These are phyloP conservation scores for Agapetus fuscipes DNA, from an alignment of 2,888 invertebrate genomes.

Conservation along the genomic window DNA sequence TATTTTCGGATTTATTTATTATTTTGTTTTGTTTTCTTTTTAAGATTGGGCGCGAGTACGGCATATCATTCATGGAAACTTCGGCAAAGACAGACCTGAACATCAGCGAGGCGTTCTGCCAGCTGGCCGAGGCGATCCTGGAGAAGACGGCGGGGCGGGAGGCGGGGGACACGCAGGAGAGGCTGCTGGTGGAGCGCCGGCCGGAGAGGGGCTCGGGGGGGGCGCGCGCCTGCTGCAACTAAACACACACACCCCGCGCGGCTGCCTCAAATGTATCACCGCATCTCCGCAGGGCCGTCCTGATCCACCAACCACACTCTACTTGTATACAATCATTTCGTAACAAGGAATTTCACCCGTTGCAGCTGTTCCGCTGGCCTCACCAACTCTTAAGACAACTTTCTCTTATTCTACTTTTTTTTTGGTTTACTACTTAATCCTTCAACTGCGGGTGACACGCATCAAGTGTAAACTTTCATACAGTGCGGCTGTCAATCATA, in stretches of 20 bases:
- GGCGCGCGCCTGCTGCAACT: slow-evolving; percentile 42
- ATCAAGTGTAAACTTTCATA: no score
- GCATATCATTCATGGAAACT: slow-evolving; percentile 95
- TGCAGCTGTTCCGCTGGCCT: no score
- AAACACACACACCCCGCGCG: slow-evolving; percentile 18
- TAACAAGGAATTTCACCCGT: background rate
- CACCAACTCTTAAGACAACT: no score
- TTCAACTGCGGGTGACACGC: no score
- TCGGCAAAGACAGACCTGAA: slow-evolving; percentile 96
- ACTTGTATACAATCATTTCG: background rate
- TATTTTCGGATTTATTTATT: no score
- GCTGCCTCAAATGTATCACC: background rate
- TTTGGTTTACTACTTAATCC: no score
- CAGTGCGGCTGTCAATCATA: no score
- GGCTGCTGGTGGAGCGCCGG: slow-evolving; percentile 64
- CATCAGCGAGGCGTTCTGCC: slow-evolving; percentile 91
- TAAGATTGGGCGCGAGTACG: slow-evolving; percentile 91
- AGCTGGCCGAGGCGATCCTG: slow-evolving; percentile 88
- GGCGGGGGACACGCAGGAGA: slow-evolving; percentile 63
- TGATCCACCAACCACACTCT: background rate
- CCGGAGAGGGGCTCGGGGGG: slow-evolving; percentile 53
- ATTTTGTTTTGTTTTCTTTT: no score
- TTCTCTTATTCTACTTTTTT: no score
- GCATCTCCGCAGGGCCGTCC: no score
- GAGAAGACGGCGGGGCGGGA: slow-evolving; percentile 82